These are phyloP conservation scores for Actias luna DNA, from an alignment of 2,888 invertebrate species.

Conservation along the genomic window DNA sequence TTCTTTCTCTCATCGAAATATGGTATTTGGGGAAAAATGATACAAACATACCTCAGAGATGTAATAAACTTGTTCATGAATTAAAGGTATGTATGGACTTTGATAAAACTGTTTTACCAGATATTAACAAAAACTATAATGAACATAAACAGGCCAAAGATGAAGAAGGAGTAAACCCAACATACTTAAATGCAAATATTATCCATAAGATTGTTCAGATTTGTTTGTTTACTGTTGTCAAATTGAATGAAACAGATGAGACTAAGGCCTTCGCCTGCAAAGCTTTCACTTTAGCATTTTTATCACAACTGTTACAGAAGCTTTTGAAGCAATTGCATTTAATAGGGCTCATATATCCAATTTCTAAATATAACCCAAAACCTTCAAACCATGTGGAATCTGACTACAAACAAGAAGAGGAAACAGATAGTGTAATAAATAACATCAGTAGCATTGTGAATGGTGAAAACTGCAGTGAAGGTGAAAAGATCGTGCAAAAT, in stretches of 20 bases:
- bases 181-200: conserved; percentile 84
- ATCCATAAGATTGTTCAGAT: conserved; percentile 92
- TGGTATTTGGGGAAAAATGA: conserved; percentile 85
- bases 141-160: conserved; percentile 75
- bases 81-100: conserved; percentile 87
- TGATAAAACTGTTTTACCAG: conserved; percentile 69
- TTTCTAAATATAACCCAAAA: conserved; percentile 54
- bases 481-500: conserved; percentile 29
- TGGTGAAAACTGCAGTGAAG: conserved; percentile 32
- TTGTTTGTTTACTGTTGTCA: conserved; percentile 90
- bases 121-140: conserved; percentile 76
- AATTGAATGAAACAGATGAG: conserved; percentile 88
- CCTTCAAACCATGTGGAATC: conserved; percentile 30
- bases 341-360: conserved; percentile 73
- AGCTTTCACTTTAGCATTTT: conserved; percentile 91
- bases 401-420: background rate
- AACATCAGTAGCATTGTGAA: conserved; percentile 20
- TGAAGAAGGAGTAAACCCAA: conserved; percentile 76
- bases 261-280: conserved; percentile 90
- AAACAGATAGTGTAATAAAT: background rate
- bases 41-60: conserved; percentile 84
- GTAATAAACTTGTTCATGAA: conserved; percentile 86
- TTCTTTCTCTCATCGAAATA: conserved; percentile 82
- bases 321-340: conserved; percentile 65
- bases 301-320: conserved; percentile 86